Evolutionary conservation across 2,888 invertebrate species (phyloP), one percentile per base, ranked within the genome.

Genomic region (Formica aserva): DNA sequence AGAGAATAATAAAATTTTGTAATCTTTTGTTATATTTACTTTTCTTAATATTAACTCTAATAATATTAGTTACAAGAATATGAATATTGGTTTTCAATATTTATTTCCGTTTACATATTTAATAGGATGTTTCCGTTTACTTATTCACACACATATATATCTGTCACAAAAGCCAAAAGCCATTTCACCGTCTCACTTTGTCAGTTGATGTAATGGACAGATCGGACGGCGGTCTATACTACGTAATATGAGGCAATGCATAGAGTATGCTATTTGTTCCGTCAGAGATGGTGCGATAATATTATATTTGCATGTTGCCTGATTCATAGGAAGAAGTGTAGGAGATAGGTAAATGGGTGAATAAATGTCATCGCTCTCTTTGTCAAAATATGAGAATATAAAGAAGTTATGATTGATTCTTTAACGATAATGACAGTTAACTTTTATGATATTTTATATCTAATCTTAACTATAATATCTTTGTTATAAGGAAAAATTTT

Each of bases 141-240:
- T 18, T 66, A 22, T 66, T 38, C 63, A 38, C 77, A 38, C 26
- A 4, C 18, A 35, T 57, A 11, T 9, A 32, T 45, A 13, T 69
- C 57, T 41, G 84, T 83, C 32, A 45, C 22, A 71, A 80, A 71
- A 60, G 60, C 26, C 45, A 38, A 77, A 77, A 67, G 76, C 55
- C 55, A 77, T 77, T 77, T 77, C 76, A 26, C 76, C 35, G 26
- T 52, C 48, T 78, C n/a, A 52, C n/a, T 62, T 65, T 83, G 85
- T 86, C 87, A 87, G 84, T 90, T 80, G 82, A 85, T 83, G 84
- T 82, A 86, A 89, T 52, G 80, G 65, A 83, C 2, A 52, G 71
- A 88, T 84, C 78, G 75, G 57, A 76, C 26, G 29, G 52, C 22
- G 38, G 13, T 65, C 67, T 63, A 48, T 52, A 55, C 71, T n/a